Evolutionary conservation across 2,797 vertebrate genomes (phyloP), one percentile per base, ranked within the genome.

Genomic region (Adelosebastes latens): DNA sequence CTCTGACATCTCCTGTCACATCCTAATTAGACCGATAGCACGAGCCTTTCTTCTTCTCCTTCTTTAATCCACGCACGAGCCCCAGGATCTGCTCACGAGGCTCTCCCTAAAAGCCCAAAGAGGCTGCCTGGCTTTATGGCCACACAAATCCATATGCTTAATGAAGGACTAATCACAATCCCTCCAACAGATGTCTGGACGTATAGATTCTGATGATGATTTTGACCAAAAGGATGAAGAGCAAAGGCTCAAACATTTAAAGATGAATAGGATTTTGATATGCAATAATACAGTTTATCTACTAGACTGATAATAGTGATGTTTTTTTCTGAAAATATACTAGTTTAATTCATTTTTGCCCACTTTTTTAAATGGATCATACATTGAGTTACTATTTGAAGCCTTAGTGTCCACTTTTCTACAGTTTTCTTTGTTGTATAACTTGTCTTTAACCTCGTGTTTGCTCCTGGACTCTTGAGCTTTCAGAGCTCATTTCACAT

Each of bases 21-120:
- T 77, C 85, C 78, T 89, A 87, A 91, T 92, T 89, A 90, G 88
- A 80, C 55, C 20, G 39, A 80, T 79, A 86, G 58, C 85, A 49
- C 64, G 66, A 84, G 75, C 56, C 78, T 12, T 34, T 27, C n/a
- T 55, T 46, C 36, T 42, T 13, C 34, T 24, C 22, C 56, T 55
- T 18, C 32, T 22, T 74, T 84, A 84, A 89, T 89, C 86, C 75
- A 52, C 1, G 62, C 59, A 72, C 49, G 64, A 71, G 77, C 53
- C 53, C 68, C 49, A 22, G 74, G 63, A 76, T 71, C 56, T 68
- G 72, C 42, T 71, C 67, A 18, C 42, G 16, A 12, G 32, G 5
- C 27, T 64, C 61, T 24, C 14, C 25, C 36, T 20, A 34, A 59
- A 61, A 29, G 27, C 34, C 46, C 16, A 62, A 42, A 67, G 20